Base-by-base conservation (phyloP, 2,888 invertebrate genomes). In the Agrochola litura region DNA sequence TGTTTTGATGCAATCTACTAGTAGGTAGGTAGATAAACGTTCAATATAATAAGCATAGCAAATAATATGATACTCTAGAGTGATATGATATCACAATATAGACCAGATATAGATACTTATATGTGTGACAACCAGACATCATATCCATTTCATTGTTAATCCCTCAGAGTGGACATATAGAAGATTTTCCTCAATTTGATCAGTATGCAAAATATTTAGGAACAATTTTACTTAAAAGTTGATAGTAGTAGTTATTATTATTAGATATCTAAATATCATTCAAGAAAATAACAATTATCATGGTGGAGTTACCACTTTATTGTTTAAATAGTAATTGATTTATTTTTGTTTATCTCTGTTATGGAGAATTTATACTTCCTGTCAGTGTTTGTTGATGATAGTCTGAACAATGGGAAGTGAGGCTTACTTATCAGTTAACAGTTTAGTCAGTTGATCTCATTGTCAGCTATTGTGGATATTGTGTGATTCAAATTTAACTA, bases 301-400 rank as follows among this genome's bases (percentile, higher is more conserved):
- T 89, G 83, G 78, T 82, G 76, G 88, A 88, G 63, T 63, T 88
- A 79, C 89, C 86, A 66, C 80, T 88, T 16, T 70, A 82, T 64
- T 81, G 68, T 83, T 77, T 89, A 16, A 87, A 87, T 65, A 77
- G 88, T 88, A 88, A 87, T 83, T 82, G 70, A 76, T 52, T 78
- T 77, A 63, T 65, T 76, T 75, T 80, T 72, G 14, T 77, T 86
- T 88, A 80, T 87, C 79, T 79, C 30, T 76, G 64, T 75, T 46
- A 75, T 76, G 81, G 70, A 73, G 52, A 73, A 75, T 75, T 56
- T 71, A 69, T 58, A 64, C 30, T 81, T 87, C 84, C 87, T 81
- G 81, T 54, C 64, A 79, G 66, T 81, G 65, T 84, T 86, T 82
- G 58, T 75, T 77, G 30, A 73, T 84, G 85, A 86, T 87, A 82